Percentiles rank a stretch among this genome's conserved stretches.
phyloP scores from a whole-genome alignment of 2,113 vertebrate genomes.

The Podarcis raffonei region DNA sequence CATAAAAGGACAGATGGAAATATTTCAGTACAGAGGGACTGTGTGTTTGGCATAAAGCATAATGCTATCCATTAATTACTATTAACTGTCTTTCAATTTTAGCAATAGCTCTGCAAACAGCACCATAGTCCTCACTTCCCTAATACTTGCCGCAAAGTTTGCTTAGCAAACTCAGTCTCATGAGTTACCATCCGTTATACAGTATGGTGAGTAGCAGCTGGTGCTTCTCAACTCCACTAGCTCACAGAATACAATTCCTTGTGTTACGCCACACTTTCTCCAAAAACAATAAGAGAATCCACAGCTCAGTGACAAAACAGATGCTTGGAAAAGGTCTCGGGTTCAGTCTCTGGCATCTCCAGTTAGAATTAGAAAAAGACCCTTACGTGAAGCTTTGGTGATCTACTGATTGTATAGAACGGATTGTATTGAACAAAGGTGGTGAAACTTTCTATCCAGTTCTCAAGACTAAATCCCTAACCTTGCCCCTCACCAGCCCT shows the following conservation, averaged over 20 bases:
- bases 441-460: too few relatives aligned
- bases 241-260: neutral
- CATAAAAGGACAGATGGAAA: neutral
- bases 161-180: neutral
- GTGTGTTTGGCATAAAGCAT: neutral
- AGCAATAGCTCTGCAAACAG: neutral
- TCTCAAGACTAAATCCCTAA: too few relatives aligned
- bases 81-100: neutral
- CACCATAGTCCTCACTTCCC: neutral
- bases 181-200: neutral
- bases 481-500: too few relatives aligned
- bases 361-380: neutral
- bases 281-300: neutral
- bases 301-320: neutral
- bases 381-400: neutral
- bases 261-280: neutral
- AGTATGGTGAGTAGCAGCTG: neutral
- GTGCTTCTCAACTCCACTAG: neutral
- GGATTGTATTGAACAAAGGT: too few relatives aligned
- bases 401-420: too few relatives aligned
- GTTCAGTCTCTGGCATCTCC: neutral
- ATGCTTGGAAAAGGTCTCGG: neutral
- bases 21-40: neutral
- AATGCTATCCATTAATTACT: neutral
- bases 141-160: neutral